These are phyloP conservation scores for Lithophane semibrunnea DNA, from an alignment of 2,888 invertebrate genomes.

Conservation along the genomic window DNA sequence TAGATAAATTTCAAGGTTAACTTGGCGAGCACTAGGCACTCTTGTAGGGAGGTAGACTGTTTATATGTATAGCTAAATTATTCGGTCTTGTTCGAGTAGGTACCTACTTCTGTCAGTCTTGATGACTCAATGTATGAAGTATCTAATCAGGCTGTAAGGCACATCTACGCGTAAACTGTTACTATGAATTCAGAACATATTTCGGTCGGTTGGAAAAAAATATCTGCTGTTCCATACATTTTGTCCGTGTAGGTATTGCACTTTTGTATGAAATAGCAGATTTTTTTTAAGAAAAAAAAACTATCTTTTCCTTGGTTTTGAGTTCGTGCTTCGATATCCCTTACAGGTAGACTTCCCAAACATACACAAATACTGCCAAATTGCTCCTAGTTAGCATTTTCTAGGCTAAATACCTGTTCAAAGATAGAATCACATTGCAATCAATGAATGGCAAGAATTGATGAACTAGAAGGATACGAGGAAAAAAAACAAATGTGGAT, in stretches of 20 bases:
- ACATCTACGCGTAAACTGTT: no score
- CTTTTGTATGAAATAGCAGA: no score
- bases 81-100: neutral
- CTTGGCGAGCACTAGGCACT: neutral
- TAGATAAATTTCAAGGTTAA: conserved; percentile 20
- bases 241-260: no score
- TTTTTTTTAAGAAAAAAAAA: no score
- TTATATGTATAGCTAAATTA: conserved; percentile 31
- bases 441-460: neutral
- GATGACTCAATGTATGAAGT: neutral
- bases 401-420: neutral
- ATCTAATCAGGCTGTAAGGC: neutral
- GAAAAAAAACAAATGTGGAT: neutral
- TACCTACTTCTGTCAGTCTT: neutral
- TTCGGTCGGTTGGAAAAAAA: no score
- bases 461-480: neutral
- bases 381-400: neutral
- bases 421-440: neutral
- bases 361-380: neutral
- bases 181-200: no score
- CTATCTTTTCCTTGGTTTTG: no score
- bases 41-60: conserved; percentile 1
- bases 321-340: no score
- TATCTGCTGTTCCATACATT: no score
- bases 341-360: no score